Base-by-base conservation (phyloP, 2,888 invertebrate genomes). In the Chrysolina oricalcia region DNA sequence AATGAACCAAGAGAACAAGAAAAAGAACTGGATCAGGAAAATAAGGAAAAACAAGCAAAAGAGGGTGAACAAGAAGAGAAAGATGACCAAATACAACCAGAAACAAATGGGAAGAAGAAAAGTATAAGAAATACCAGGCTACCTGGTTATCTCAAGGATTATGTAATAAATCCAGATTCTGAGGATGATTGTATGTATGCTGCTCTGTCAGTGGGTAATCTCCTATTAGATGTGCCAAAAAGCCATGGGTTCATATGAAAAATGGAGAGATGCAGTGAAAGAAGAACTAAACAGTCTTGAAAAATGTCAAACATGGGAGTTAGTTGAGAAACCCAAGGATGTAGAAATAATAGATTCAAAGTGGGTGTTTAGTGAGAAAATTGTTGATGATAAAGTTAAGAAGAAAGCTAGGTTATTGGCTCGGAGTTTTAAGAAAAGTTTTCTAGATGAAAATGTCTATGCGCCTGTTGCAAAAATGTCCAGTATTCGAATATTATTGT, bases 261-360 rank as follows among this genome's bases (percentile, higher is more conserved):
- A n/a, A n/a, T n/a, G n/a, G n/a, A n/a, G n/a, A n/a, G n/a, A n/a
- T n/a, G n/a, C n/a, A n/a, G n/a, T n/a, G n/a, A n/a, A n/a, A n/a
- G 27, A 27, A 27, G n/a, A n/a, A n/a, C n/a, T n/a, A n/a, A n/a
- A n/a, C n/a, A n/a, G n/a, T n/a, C n/a, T 80, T 11, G 43, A 80
- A 73, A 75, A 77, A 69, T 77, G 79, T 65, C 27, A 75, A 62
- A 81, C 81, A n/a, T 83, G 81, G 79, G 70, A 78, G 19, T 66
- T 80, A 53, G 78, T 78, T 21, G 21, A 27, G 35, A 63, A 68
- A 56, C 73, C 77, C 40, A 56, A 67, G 43, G 41, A 76, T 71
- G 73, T 41, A 48, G 70, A 80, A 35, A 48, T 80, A n/a, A 81
- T 81, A 15, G 77, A 78, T 41, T 81, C 77, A 68, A 80, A 66